Evolutionary conservation across 1,140 invertebrate species (phyloP).

Genomic region (Ptiloglossa arizonensis): DNA sequence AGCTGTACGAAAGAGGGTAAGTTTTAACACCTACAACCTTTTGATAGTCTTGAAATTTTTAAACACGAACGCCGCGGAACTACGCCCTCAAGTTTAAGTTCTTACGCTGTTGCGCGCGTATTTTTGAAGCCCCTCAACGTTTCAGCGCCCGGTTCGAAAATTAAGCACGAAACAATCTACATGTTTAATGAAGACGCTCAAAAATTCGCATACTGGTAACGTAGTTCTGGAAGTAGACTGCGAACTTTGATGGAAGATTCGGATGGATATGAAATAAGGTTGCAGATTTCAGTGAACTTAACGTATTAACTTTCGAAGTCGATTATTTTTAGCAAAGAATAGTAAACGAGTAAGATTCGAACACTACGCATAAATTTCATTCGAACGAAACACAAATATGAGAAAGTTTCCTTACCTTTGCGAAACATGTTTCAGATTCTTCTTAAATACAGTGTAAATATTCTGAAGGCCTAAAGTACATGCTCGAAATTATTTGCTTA

Average conservation of each 20-base stretch:
- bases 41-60: neutral
- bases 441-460: too few species aligned
- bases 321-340: too few species aligned
- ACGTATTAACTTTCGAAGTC: too few species aligned
- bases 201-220: neutral
- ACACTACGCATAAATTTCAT: too few species aligned
- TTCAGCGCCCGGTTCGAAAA: neutral
- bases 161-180: neutral
- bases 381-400: too few species aligned
- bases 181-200: neutral
- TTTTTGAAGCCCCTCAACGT: neutral
- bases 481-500: too few species aligned
- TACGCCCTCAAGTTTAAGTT: neutral
- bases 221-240: neutral
- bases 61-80: neutral
- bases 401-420: too few species aligned
- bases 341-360: too few species aligned
- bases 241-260: neutral
- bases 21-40: neutral
- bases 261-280: neutral
- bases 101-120: neutral
- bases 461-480: too few species aligned
- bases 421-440: too few species aligned
- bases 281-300: neutral
- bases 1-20: neutral